These are phyloP conservation scores for Cydia splendana DNA, from an alignment of 1,140 invertebrate species.

Conservation along the genomic window DNA sequence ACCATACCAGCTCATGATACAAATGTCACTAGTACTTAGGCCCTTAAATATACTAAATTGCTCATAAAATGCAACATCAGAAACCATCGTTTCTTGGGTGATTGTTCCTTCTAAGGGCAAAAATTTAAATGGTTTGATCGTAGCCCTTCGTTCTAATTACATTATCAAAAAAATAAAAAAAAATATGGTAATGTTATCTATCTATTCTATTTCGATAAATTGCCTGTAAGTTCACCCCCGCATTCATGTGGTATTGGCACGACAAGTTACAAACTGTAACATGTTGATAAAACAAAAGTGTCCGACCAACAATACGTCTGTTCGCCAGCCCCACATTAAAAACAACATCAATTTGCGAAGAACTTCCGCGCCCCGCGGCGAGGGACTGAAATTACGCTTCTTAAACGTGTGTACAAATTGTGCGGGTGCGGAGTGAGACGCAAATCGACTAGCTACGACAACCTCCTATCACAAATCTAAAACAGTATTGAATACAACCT, in stretches of 20 bases:
- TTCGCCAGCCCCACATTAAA: slow-evolving; percentile 28
- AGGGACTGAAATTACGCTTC: slow-evolving; percentile 48
- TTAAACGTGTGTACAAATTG: slow-evolving; percentile 66
- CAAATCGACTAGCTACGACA: slow-evolving; percentile 43
- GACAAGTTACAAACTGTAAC: slow-evolving; percentile 15
- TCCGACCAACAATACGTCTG: slow-evolving; percentile 17
- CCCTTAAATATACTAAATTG: too few relatives aligned
- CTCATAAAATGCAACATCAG: neutral
- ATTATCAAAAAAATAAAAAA: neutral
- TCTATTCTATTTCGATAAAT: neutral
- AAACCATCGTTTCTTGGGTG: too few relatives aligned
- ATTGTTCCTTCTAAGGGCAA: too few relatives aligned
- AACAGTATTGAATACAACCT: neutral
- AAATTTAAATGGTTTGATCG: too few relatives aligned
- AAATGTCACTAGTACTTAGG: too few relatives aligned
- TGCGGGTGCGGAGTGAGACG: slow-evolving; percentile 62
- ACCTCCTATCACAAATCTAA: neutral
- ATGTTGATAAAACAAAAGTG: slow-evolving; percentile 13
- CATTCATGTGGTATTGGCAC: neutral
- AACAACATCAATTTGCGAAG: slow-evolving; percentile 32
- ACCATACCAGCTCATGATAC: too few relatives aligned
- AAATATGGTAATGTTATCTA: neutral
- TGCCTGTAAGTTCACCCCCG: neutral
- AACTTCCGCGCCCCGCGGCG: slow-evolving; percentile 26
- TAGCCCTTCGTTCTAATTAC: too few relatives aligned